Evolutionary conservation across 1,140 invertebrate genomes (phyloP), one percentile per base, ranked within the genome.

Genomic region (Mya arenaria): DNA sequence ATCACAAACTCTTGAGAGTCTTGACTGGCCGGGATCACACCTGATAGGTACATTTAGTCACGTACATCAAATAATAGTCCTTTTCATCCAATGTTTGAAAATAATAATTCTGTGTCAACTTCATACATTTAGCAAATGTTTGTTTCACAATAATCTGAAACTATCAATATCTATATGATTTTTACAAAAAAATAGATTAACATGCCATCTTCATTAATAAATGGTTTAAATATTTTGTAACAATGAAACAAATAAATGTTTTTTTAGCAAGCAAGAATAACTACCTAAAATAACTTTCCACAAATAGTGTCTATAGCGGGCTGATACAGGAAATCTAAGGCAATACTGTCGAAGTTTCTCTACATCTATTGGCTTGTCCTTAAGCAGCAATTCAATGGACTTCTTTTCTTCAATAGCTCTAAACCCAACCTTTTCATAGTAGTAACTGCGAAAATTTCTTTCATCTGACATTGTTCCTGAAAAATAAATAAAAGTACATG

Each of bases 371-470:
- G 96, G 95, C 90, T 96, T 96, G 84, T 98, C 97, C 90, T 97
- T 97, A 75, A 98, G 93, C 6, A 98, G 93, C 90, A 97, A 97
- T 93, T 98, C 97, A n/a, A 98, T 92, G 0, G 97, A 97, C 92
- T 97, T 97, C 91, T 97, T 98, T 91, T 98, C 97, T 92, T 98
- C 97, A 0, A 98, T 97, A 85, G 96, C 96, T 69, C 95, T 95
- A 93, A 96, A 97, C 68, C 97, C 97, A 56, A 97, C 96, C 94
- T 96, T 97, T 92, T 97, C 96, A 89, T 98, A 98, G 89, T 98
- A 98, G 25, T 96, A 95, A 0, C 96, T 97, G 37, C 97, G 95
- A 93, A 98, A 98, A 93, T 98, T 98, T 86, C 97, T 87, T 86
- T 91, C 90, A 69, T 92, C 92, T 36, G 87, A 83, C 88, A 89